Conservation (phyloP, 2,797 vertebrate genomes). For the Trematomus bernacchii region DNA sequence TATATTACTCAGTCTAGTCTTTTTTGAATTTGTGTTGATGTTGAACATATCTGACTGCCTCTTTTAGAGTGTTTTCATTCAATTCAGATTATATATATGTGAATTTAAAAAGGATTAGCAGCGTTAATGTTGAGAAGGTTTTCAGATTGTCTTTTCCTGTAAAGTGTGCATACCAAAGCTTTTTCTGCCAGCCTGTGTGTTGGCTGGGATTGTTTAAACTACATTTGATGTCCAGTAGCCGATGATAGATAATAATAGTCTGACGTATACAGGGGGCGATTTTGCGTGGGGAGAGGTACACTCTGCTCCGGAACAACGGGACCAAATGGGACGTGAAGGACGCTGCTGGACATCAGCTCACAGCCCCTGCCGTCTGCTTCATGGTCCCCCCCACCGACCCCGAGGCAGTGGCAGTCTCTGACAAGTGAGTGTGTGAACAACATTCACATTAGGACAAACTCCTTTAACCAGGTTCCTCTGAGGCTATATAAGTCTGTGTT, state of each 20-base stretch:
- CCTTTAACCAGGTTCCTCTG: not conserved
- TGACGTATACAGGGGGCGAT: conserved; percentile 86
- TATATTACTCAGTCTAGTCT: not conserved
- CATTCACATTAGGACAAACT: not conserved
- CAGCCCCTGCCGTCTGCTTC: conserved; percentile 93
- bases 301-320: conserved; percentile 89
- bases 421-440: conserved; percentile 85
- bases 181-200: not conserved
- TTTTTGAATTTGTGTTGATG: not conserved
- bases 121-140: not conserved
- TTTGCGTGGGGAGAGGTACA: conserved; percentile 90
- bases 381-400: conserved; percentile 93
- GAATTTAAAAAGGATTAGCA: not conserved
- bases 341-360: conserved; percentile 82
- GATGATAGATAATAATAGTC: conserved; percentile 12
- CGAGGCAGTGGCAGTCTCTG: conserved; percentile 85
- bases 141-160: not conserved
- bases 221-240: not conserved
- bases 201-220: not conserved
- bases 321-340: conserved; percentile 92
- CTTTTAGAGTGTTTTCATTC: not conserved
- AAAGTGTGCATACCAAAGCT: not conserved
- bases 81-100: not conserved
- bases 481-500: not conserved
- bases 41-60: not conserved